Evolutionary conservation across 2,113 vertebrate genomes (phyloP), one percentile per base, ranked within the genome.

Genomic region (Phyllostomus hastatus): DNA sequence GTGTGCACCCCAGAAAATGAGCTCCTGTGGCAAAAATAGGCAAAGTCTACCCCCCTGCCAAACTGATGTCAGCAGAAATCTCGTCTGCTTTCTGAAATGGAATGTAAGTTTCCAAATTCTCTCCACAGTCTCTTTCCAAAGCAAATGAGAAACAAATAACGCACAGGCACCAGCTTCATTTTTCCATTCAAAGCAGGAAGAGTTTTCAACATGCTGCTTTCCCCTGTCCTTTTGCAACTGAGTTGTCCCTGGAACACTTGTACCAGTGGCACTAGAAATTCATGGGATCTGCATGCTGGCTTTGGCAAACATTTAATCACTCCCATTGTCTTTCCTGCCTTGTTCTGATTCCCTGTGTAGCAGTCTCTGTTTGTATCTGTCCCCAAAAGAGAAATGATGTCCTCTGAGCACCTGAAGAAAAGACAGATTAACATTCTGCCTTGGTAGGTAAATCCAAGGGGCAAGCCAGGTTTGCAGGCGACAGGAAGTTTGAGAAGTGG

Each of bases 131-230:
- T 93, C 95, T 96, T 92, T 95, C 90, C 90, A 91, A 95, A 96
- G 95, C 92, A 96, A 90, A 95, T 95, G 96, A 95, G 95, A 94
- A 97, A 96, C 92, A 97, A 97, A 93, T 91, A 93, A 76, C 76
- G 93, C 94, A 46, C 11, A 52, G 88, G 76, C 92, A 85, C 81
- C 22, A 8, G 5, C 20, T 72, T 17, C 15, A 20, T 85, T 96
- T 93, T 96, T 88, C 61, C 19, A 11, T 82, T 48, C 73, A 80
- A 24, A n/a, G 87, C 83, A 89, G 22, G 26, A 86, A 35, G 33
- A 28, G 38, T 59, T 75, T 83, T 84, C n/a, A 19, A 61, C 41
- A 1, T 35, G 41, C 57, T 82, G 1, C 83, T 85, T 75, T 67
- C 70, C 16, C 26, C 79, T 87, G 72, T 61, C 57, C 35, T 66